phyloP scores from a whole-genome alignment of 2,113 vertebrate genomes.

The Lagenorhynchus albirostris region DNA sequence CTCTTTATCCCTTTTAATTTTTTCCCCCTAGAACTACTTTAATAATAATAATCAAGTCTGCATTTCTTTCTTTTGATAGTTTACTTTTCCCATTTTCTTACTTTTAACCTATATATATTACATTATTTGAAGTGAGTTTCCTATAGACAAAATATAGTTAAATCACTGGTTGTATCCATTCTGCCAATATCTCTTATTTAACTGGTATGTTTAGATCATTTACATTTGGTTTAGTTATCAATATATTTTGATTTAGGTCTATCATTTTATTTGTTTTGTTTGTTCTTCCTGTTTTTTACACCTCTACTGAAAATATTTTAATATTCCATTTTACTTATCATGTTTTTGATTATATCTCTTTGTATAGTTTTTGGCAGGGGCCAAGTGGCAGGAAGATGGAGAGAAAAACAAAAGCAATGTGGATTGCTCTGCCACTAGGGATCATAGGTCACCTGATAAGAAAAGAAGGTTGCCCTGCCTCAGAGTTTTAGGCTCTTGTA shows the following conservation, averaged over 20 bases:
- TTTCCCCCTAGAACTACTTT: background rate
- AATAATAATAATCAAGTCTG: background rate
- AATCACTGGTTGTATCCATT: background rate
- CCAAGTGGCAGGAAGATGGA: background rate
- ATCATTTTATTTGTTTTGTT: background rate
- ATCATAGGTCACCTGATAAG: background rate
- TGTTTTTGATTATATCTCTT: background rate
- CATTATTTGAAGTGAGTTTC: background rate
- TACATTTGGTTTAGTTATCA: background rate
- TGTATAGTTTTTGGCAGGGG: background rate
- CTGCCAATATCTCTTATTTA: background rate
- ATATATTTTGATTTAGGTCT: background rate
- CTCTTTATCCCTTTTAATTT: background rate
- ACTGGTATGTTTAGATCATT: background rate
- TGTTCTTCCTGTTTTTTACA: background rate
- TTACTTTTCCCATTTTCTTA: background rate
- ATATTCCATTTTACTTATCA: background rate
- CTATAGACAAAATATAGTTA: background rate
- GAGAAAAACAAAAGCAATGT: background rate
- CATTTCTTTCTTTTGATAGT: background rate
- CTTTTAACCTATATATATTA: background rate
- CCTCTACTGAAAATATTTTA: background rate
- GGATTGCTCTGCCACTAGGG: background rate
- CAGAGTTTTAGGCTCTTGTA: background rate
- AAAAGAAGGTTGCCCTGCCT: background rate